Conservation (phyloP, 1,140 invertebrate genomes). For the Triops cancriformis region DNA sequence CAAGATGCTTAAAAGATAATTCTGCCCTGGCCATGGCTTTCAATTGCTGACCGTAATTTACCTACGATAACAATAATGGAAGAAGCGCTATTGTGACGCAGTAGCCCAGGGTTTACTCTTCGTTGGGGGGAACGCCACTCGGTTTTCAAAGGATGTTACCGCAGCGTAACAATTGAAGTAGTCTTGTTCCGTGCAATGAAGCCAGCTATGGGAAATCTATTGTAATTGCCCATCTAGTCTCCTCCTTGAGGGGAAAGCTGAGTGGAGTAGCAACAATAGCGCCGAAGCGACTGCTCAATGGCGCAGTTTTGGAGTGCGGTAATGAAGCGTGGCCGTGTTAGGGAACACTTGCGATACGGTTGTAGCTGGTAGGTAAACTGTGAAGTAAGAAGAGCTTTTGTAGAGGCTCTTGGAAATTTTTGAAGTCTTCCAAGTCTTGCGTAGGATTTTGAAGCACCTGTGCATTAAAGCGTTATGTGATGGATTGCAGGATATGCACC, state of each 20-base stretch:
- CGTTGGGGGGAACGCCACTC: neutral
- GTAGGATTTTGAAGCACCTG: neutral
- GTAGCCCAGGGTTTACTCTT: too few species aligned
- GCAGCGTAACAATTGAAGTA: constrained; percentile 1
- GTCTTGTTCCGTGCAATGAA: neutral
- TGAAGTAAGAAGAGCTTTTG: too few species aligned
- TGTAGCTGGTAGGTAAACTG: too few species aligned
- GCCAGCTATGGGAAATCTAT: neutral
- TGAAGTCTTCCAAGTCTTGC: neutral
- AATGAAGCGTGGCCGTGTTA: neutral
- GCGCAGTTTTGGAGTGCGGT: neutral
- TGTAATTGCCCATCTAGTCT: neutral
- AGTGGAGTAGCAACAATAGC: neutral
- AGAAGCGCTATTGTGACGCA: neutral
- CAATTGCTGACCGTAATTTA: neutral
- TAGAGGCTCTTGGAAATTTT: too few species aligned
- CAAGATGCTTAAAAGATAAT: neutral
- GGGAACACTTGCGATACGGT: neutral
- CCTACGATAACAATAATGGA: neutral
- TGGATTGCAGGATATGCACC: neutral
- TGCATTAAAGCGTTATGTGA: neutral
- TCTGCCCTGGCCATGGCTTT: neutral
- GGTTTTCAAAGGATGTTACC: neutral
- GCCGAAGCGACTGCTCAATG: neutral
- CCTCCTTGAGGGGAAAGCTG: neutral